These are phyloP conservation scores for Meteorus sp. DNA, from an alignment of 1,140 invertebrate species.

Conservation along the genomic window DNA sequence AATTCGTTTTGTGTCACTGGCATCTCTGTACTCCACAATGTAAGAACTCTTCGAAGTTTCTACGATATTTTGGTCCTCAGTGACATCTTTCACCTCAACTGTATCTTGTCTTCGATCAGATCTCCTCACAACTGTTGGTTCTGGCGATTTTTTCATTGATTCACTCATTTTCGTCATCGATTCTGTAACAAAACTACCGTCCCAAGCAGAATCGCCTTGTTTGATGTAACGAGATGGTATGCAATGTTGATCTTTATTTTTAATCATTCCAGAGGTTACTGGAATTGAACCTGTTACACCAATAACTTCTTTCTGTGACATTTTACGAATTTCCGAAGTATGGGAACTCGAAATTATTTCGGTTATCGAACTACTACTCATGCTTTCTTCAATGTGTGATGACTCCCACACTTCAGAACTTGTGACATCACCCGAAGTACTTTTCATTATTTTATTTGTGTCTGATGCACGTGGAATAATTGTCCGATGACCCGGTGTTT, in stretches of 20 bases:
- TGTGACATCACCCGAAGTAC: not conserved
- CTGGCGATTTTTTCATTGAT: slow-evolving; percentile 30
- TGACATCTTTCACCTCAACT: slow-evolving; percentile 39
- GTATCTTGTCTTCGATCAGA: slow-evolving; percentile 33
- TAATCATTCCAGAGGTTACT: not conserved
- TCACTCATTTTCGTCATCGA: slow-evolving; percentile 20
- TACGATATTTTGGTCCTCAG: slow-evolving; percentile 33
- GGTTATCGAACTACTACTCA: not conserved
- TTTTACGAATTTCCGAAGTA: not conserved
- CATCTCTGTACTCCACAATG: slow-evolving; percentile 41
- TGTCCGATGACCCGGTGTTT: not conserved
- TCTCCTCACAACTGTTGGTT: slow-evolving; percentile 29
- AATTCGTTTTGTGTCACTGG: slow-evolving; percentile 34
- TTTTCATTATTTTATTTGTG: not conserved
- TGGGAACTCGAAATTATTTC: slow-evolving; percentile 6
- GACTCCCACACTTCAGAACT: not conserved
- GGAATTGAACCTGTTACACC: not conserved
- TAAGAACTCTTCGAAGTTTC: slow-evolving; percentile 38
- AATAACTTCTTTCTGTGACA: not conserved
- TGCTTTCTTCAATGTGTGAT: slow-evolving; percentile 2
- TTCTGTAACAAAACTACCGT: slow-evolving; percentile 33
- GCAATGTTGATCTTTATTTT: not conserved
- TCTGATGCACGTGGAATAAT: not conserved
- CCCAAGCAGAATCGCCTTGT: slow-evolving; percentile 37
- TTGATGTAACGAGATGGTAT: not conserved